Evolutionary conservation across 1,140 invertebrate species (phyloP).

Genomic region (Lepeophtheirus salmonis): DNA sequence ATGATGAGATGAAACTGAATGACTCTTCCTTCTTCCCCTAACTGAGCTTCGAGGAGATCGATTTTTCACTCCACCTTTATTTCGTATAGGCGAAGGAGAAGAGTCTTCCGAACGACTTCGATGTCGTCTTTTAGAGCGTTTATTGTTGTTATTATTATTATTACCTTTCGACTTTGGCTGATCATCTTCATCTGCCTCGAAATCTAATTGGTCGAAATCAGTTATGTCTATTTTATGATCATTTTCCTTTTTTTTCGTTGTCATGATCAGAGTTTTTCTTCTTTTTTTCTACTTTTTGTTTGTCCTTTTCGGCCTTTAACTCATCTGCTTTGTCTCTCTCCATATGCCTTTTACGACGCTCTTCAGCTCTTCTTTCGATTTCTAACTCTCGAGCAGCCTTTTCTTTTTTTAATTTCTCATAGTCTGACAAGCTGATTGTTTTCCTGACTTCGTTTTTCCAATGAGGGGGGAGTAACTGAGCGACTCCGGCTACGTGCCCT

Average conservation of each 20-base stretch:
- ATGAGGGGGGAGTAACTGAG: constrained; percentile 65
- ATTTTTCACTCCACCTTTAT: too few relatives aligned
- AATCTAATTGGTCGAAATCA: constrained; percentile 5
- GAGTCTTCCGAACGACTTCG: not conserved
- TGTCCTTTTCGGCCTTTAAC: too few relatives aligned
- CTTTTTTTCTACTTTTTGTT: not conserved
- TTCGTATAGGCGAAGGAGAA: not conserved
- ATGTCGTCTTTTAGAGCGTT: not conserved
- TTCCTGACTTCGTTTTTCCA: constrained; percentile 66
- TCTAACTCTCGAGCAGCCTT: not conserved
- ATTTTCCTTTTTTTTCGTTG: not conserved
- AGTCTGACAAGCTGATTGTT: constrained; percentile 57
- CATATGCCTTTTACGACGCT: constrained; percentile 7
- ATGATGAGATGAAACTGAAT: not conserved
- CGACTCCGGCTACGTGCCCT: constrained; percentile 58
- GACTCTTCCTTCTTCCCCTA: too few relatives aligned
- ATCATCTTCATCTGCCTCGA: constrained; percentile 1
- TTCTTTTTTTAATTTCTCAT: constrained; percentile 33
- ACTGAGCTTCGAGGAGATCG: too few relatives aligned
- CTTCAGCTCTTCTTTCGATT: constrained; percentile 9
- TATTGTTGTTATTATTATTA: too few relatives aligned
- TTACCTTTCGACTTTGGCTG: not conserved
- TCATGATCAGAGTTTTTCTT: not conserved
- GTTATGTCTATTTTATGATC: not conserved
- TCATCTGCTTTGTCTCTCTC: not conserved